Evolutionary conservation across 2,113 vertebrate species (phyloP), one percentile per base, ranked within the genome.

Genomic region (Sakesphorus luctuosus): DNA sequence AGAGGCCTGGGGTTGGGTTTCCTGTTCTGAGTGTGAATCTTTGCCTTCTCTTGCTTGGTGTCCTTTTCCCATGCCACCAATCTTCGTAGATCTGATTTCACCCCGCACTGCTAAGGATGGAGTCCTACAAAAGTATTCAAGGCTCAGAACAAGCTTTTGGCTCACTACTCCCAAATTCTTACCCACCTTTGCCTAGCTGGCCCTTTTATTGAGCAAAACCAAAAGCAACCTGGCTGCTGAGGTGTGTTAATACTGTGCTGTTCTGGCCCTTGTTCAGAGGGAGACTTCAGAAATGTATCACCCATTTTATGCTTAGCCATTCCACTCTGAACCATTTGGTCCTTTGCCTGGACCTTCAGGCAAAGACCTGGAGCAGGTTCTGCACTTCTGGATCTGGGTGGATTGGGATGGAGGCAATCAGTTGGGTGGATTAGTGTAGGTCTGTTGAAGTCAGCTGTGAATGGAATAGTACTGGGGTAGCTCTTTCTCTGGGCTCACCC

Each of bases 1-100:
- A 65, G 31, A 23, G 8, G 4, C 0, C 0, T 20, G 14, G 11
- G 16, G 9, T 7, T 77, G 19, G 7, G 33, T 36, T 81, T 50
- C 40, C 49, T 69, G 31, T 81, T 63, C 71, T 26, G 14, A 16
- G 8, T 13, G 23, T 38, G 55, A 31, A 21, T 77, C 18, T 87
- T 71, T 25, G 24, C 20, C 33, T 13, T 43, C 18, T 62, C 9
- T 46, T 56, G 26, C 26, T 36, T 44, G 35, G 62, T 8, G 12
- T 61, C 33, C 55, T 87, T 77, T 29, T 33, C n/a, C 44, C n/a
- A 28, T 10, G 44, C 71, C 58, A 77, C 25, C 4, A 2, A 44
- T 38, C 28, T 24, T 20, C 33, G 24, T 50, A n/a, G 44, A 26
- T 82, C 44, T 9, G 12, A 65, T 38, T 71, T 65, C 31, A 65